Conservation (phyloP, 1,140 invertebrate genomes). For the Drosophila willistoni region DNA sequence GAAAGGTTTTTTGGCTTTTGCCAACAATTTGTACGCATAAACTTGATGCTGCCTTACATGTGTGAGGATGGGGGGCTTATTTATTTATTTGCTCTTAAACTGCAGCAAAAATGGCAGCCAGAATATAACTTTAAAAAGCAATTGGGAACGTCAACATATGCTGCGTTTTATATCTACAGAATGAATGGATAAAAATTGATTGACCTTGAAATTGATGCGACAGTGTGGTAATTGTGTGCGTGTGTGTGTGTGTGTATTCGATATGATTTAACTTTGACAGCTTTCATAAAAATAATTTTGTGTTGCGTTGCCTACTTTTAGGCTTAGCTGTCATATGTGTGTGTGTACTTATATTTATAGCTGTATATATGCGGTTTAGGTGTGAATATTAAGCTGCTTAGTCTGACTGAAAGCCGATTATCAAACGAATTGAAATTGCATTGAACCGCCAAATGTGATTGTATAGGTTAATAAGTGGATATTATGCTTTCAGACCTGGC, state of each 20-base stretch:
- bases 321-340: slow-evolving; percentile 21
- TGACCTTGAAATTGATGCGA: slow-evolving; percentile 7
- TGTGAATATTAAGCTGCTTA: slow-evolving; percentile 51
- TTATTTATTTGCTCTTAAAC: slow-evolving; percentile 48
- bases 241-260: not conserved
- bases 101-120: slow-evolving; percentile 37
- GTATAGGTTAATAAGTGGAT: not conserved
- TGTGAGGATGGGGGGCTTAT: slow-evolving; percentile 20
- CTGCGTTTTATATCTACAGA: not conserved
- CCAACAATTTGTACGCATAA: slow-evolving; percentile 41
- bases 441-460: not conserved
- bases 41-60: slow-evolving; percentile 39
- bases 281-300: slow-evolving; percentile 4
- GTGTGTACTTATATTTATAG: not conserved
- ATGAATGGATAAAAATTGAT: slow-evolving; percentile 27
- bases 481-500: not conserved
- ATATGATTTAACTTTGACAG: not conserved
- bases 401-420: slow-evolving; percentile 5
- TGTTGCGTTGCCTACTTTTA: slow-evolving; percentile 22
- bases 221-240: not conserved
- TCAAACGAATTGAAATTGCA: slow-evolving; percentile 16
- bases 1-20: slow-evolving; percentile 22
- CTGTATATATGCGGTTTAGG: slow-evolving; percentile 13
- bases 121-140: slow-evolving; percentile 29
- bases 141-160: not conserved